These are phyloP conservation scores for Sebastes cheni DNA, from an alignment of 2,797 vertebrate genomes.

Conservation along the genomic window DNA sequence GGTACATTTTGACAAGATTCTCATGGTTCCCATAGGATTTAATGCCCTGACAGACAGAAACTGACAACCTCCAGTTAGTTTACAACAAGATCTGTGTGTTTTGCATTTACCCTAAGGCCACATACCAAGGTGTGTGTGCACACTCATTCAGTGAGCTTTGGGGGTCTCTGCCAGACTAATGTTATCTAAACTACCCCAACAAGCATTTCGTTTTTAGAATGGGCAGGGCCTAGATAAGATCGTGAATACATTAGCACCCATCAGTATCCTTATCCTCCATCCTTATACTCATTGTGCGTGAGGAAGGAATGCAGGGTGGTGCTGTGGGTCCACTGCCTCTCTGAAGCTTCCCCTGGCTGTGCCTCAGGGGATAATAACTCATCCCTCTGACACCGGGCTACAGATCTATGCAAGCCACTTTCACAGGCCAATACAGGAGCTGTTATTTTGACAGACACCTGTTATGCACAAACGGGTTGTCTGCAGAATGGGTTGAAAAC, in stretches of 20 bases:
- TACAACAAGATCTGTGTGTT: conserved; percentile 81
- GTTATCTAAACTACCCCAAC: conserved; percentile 63
- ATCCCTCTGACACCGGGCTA: not conserved
- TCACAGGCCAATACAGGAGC: not conserved
- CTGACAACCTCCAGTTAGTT: conserved; percentile 82
- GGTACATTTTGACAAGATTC: conserved; percentile 76
- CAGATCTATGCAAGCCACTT: conserved; percentile 9
- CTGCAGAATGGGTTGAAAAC: not conserved
- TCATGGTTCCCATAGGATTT: conserved; percentile 84
- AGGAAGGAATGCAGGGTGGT: conserved; percentile 51
- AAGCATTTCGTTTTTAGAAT: conserved; percentile 51
- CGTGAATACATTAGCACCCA: conserved; percentile 43
- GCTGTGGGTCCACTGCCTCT: conserved; percentile 18
- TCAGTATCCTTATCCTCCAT: conserved; percentile 11
- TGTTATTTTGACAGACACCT: conserved; percentile 20
- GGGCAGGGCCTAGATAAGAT: conserved; percentile 46
- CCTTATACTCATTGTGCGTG: conserved; percentile 2
- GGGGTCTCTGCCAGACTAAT: conserved; percentile 29
- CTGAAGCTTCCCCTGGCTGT: conserved; percentile 8
- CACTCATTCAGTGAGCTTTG: not conserved
- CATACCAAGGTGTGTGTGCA: conserved; percentile 63
- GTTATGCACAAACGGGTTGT: not conserved
- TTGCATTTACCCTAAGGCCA: conserved; percentile 76
- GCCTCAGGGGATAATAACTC: conserved; percentile 42
- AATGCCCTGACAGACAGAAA: conserved; percentile 87